phyloP scores from a whole-genome alignment of 1,140 invertebrate species.

The Bombus turneri region DNA sequence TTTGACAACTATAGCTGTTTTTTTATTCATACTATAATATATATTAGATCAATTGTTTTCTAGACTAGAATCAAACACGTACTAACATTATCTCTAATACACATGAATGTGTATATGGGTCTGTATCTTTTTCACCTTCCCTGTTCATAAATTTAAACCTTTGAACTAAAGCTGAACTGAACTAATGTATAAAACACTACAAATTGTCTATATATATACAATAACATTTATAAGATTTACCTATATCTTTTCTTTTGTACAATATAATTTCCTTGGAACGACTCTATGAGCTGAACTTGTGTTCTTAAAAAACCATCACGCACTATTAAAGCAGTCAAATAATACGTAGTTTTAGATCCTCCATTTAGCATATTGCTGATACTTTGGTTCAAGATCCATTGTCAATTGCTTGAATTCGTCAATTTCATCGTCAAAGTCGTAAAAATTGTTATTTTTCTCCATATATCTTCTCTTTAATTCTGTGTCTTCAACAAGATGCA shows the following conservation, averaged over 20 bases:
- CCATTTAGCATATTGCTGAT: slow-evolving; percentile 73
- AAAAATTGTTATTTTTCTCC: slow-evolving; percentile 41
- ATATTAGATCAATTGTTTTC: slow-evolving; percentile 52
- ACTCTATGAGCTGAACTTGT: background rate
- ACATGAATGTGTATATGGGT: slow-evolving; percentile 3
- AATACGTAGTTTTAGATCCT: slow-evolving; percentile 61
- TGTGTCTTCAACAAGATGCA: slow-evolving; percentile 5
- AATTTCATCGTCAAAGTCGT: slow-evolving; percentile 51
- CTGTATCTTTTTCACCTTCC: background rate
- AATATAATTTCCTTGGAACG: slow-evolving; percentile 22
- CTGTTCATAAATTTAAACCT: background rate
- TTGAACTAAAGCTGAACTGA: slow-evolving; percentile 19
- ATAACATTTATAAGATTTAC: slow-evolving; percentile 10
- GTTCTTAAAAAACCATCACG: slow-evolving; percentile 16
- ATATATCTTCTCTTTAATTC: slow-evolving; percentile 39
- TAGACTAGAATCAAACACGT: slow-evolving; percentile 65
- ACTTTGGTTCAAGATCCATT: slow-evolving; percentile 71
- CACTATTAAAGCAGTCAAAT: slow-evolving; percentile 17
- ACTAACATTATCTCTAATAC: slow-evolving; percentile 40
- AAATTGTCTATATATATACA: slow-evolving; percentile 32
- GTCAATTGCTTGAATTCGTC: slow-evolving; percentile 67
- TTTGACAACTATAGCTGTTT: slow-evolving; percentile 32
- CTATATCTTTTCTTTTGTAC: background rate
- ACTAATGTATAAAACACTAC: slow-evolving; percentile 27
- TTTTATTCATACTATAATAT: slow-evolving; percentile 47